These are phyloP conservation scores for Aricia agestis DNA, from an alignment of 1,140 invertebrate genomes.

Conservation along the genomic window DNA sequence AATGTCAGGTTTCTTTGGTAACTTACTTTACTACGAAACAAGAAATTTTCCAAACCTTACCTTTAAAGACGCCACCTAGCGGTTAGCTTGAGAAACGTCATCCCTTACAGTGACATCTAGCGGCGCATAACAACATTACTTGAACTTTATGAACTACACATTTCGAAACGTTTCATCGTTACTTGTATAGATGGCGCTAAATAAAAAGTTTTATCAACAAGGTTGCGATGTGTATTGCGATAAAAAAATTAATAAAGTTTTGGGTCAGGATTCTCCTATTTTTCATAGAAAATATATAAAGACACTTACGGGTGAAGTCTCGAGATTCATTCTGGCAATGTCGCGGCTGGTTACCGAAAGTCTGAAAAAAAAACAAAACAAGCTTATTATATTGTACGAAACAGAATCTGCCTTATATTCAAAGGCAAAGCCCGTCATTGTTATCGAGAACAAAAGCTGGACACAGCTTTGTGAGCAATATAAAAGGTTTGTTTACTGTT, in stretches of 20 bases:
- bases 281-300: neutral
- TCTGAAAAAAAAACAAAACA: constrained; percentile 50
- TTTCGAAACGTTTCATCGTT: neutral
- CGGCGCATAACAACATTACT: neutral
- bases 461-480: constrained; percentile 33
- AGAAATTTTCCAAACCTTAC: neutral
- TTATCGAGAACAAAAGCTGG: constrained; percentile 34
- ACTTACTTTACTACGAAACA: neutral
- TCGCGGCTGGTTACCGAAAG: constrained; percentile 48
- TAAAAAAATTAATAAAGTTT: constrained; percentile 2
- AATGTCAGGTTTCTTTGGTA: neutral
- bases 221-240: constrained; percentile 34
- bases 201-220: constrained; percentile 1
- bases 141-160: neutral
- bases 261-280: neutral
- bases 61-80: neutral
- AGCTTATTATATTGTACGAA: constrained; percentile 28
- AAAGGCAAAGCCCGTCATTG: constrained; percentile 33
- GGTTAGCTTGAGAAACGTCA: neutral
- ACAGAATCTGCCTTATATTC: constrained; percentile 25
- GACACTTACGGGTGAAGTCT: constrained; percentile 60
- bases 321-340: constrained; percentile 41
- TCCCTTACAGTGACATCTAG: constrained; percentile 14
- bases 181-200: constrained; percentile 38
- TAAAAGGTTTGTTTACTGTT: constrained; percentile 32